Evolutionary conservation across 2,113 vertebrate species (phyloP), one percentile per base, ranked within the genome.

Genomic region (Erythrolamprus reginae): DNA sequence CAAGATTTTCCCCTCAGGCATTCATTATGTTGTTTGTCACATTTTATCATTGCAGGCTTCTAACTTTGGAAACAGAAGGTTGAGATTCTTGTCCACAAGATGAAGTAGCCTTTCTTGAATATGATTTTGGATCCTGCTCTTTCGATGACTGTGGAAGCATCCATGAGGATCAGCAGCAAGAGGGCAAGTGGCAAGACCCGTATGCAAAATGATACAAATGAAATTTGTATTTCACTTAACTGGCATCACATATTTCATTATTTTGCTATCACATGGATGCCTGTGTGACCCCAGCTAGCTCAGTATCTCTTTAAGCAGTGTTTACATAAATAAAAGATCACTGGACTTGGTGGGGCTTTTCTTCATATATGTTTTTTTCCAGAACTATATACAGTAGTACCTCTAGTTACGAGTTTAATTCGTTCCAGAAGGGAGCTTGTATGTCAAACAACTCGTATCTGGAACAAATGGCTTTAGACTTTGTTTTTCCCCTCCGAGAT

Each of bases 21-120:
- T 50, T 90, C 84, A 87, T 55, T 90, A 90, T 23, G 56, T 12
- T 89, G 82, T 85, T 90, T 90, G 55, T 33, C 45, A 38, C 23
- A 50, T 52, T 61, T 90, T 42, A 53, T n/a, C 50, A 86, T 86
- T 86, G 42, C 58, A 87, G 85, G 26, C 28, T 70, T 55, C 82
- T 82, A 87, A 90, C 61, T 21, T 55, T 87, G 38, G 58, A 50
- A 90, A 28, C 23, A 21, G 33, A 70, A 48, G 24, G 51, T 8
- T 47, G 3, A 58, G 21, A n/a, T 51, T 15, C 56, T 65, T 51
- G 7, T 53, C 38, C 47, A 42, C 50, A 82, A 61, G 52, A 55
- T 77, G 56, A 33, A 33, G 56, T 38, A 42, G 50, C 23, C 26
- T 52, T 77, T 19, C 17, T 26, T 65, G 51, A 90, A 90, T 65